phyloP scores from a whole-genome alignment of 2,797 vertebrate species.

The Odontamblyopus rebecca region DNA sequence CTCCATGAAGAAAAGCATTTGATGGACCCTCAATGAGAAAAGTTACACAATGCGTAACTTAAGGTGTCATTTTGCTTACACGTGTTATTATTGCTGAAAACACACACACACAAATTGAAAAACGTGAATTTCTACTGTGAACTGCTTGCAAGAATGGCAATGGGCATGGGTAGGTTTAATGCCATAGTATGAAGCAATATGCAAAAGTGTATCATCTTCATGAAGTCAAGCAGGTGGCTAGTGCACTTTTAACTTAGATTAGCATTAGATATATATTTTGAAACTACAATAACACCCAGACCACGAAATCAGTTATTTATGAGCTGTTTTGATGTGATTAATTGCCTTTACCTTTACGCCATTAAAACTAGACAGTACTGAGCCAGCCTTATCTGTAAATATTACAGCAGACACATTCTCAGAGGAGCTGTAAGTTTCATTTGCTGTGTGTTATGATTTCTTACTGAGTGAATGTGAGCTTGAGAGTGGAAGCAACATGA shows the following conservation, averaged over 20 bases:
- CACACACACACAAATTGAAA: no score
- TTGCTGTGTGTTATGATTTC: conserved; percentile 34
- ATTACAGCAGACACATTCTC: conserved; percentile 28
- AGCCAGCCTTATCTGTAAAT: conserved; percentile 46
- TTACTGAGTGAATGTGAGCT: conserved; percentile 41
- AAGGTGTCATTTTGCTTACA: no score
- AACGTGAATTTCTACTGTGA: no score
- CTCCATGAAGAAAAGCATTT: no score
- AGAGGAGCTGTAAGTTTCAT: conserved; percentile 24
- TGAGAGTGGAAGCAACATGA: conserved; percentile 49
- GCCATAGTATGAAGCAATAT: no score
- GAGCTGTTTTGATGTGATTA: neutral
- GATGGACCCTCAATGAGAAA: no score
- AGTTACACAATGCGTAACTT: no score
- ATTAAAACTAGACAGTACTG: conserved; percentile 39
- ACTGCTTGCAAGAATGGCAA: no score
- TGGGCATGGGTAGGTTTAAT: no score
- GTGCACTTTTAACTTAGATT: neutral
- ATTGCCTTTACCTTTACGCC: conserved; percentile 47
- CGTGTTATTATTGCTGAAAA: no score
- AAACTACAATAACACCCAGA: neutral
- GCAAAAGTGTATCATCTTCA: no score
- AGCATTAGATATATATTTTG: neutral
- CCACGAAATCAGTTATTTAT: neutral
- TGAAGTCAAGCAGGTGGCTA: no score